Evolutionary conservation across 2,797 vertebrate genomes (phyloP).

Genomic region (Peromyscus aztecus): DNA sequence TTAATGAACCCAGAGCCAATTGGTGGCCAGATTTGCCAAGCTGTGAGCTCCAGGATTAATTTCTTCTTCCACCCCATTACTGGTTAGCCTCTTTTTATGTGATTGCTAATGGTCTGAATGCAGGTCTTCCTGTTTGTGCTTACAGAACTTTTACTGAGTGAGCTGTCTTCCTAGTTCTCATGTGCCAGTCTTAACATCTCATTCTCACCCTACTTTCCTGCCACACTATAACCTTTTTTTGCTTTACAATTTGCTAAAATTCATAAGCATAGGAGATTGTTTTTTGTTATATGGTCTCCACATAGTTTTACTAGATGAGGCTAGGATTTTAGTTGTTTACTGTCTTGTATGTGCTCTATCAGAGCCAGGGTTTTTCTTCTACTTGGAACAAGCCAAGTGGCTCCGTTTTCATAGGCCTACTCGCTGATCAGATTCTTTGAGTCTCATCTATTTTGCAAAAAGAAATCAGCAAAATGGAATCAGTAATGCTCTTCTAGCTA

Average conservation of each 20-base stretch:
- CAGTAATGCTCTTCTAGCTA: neutral
- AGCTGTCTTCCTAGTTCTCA: neutral
- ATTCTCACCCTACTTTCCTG: neutral
- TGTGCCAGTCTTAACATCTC: neutral
- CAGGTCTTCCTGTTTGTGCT: neutral
- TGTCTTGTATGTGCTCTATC: neutral
- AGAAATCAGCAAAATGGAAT: constrained; percentile 19
- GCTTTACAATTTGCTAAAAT: constrained; percentile 6
- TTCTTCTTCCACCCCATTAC: neutral
- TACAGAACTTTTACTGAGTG: neutral
- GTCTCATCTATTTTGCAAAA: constrained; percentile 11
- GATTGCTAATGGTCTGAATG: neutral
- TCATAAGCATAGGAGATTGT: neutral
- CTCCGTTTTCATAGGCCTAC: neutral
- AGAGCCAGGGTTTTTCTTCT: constrained; percentile 12
- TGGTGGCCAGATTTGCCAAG: neutral
- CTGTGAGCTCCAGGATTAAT: neutral
- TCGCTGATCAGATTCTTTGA: constrained; percentile 11
- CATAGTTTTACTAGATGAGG: neutral
- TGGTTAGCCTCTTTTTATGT: too few species aligned
- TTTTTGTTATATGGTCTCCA: neutral
- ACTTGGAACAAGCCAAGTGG: neutral
- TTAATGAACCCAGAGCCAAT: neutral
- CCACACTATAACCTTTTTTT: neutral
- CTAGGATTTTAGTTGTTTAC: constrained; percentile 17